phyloP scores from a whole-genome alignment of 2,113 vertebrate genomes.

The Callipepla squamata region DNA sequence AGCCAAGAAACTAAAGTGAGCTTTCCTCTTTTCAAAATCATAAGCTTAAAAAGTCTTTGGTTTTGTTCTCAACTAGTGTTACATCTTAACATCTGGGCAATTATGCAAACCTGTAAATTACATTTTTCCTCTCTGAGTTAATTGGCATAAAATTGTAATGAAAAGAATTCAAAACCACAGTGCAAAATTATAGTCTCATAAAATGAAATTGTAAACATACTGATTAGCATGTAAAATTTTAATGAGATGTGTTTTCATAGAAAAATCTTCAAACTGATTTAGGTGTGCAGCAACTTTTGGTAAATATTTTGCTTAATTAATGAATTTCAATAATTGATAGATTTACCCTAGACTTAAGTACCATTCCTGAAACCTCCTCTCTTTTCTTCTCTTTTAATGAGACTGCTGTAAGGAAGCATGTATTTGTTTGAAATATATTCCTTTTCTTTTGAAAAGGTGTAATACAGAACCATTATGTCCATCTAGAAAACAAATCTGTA shows the following conservation, averaged over 20 bases:
- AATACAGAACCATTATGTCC: background rate
- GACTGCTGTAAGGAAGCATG: conserved; percentile 3
- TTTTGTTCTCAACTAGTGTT: conserved; percentile 50
- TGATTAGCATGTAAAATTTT: conserved; percentile 76
- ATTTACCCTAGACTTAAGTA: conserved; percentile 62
- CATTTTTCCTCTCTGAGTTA: conserved; percentile 68
- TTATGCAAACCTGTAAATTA: conserved; percentile 75
- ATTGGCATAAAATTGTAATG: conserved; percentile 76
- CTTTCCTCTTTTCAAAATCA: conserved; percentile 20
- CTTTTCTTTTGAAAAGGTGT: conserved; percentile 26
- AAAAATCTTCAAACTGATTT: conserved; percentile 68
- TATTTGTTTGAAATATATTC: conserved; percentile 20
- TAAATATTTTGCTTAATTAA: conserved; percentile 80
- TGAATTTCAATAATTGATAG: conserved; percentile 72
- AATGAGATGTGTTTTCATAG: conserved; percentile 74
- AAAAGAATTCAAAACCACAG: conserved; percentile 63
- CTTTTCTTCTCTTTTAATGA: conserved; percentile 65
- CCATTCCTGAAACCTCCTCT: conserved; percentile 48
- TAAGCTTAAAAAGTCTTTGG: conserved; percentile 37
- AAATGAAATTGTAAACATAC: conserved; percentile 75
- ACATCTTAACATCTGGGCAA: conserved; percentile 71
- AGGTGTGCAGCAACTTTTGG: conserved; percentile 51
- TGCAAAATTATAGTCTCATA: conserved; percentile 63
- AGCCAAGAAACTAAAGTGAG: conserved; percentile 28
- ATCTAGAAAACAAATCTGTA: background rate